Evolutionary conservation across 2,797 vertebrate species (phyloP).

Genomic region (Gorsachius magnificus): DNA sequence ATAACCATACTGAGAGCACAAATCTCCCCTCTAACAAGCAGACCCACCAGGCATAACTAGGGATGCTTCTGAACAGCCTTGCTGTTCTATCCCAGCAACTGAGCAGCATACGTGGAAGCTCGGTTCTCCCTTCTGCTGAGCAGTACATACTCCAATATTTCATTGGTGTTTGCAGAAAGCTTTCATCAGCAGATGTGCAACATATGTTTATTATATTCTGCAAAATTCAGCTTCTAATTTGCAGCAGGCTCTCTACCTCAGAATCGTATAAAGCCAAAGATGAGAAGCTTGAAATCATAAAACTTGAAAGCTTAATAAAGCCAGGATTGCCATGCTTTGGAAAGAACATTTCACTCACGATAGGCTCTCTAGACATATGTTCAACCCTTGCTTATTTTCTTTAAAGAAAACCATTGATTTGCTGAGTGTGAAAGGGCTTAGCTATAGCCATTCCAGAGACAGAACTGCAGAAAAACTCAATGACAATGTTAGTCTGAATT

Average conservation of each 20-base stretch:
- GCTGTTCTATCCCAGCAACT: background rate
- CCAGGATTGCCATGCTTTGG: background rate
- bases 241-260: background rate
- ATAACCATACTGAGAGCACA: background rate
- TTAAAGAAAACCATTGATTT: background rate
- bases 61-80: background rate
- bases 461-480: background rate
- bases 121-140: background rate
- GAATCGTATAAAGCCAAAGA: background rate
- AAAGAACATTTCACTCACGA: background rate
- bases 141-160: background rate
- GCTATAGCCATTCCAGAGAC: background rate
- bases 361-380: background rate
- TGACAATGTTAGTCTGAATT: background rate
- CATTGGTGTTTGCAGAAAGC: background rate
- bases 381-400: background rate
- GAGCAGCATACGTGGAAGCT: background rate
- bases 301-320: background rate
- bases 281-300: background rate
- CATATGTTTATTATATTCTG: background rate
- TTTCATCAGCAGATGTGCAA: background rate
- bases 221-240: background rate
- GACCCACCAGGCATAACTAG: background rate
- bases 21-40: background rate
- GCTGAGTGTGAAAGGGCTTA: background rate